Conservation (phyloP, 2,888 invertebrate genomes). For the Nematopogon swammerdamellus region DNA sequence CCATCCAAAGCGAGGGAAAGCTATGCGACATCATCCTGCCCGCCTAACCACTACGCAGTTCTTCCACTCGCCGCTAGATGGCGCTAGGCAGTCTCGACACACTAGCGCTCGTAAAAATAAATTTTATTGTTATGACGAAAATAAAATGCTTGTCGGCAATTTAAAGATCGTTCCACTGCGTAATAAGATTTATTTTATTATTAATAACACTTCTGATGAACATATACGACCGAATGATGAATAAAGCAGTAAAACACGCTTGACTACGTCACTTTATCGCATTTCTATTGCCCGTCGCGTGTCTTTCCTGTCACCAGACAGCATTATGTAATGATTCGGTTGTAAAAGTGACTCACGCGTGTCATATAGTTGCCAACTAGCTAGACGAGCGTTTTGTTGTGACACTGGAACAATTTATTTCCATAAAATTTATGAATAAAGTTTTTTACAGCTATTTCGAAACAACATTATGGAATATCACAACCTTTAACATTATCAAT, state of each 20-base stretch:
- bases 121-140: conserved; percentile 58
- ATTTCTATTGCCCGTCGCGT: conserved; percentile 43
- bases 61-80: conserved; percentile 29
- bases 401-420: too few relatives aligned
- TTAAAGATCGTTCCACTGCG: conserved; percentile 54
- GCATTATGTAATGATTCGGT: conserved; percentile 14
- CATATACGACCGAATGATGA: conserved; percentile 51
- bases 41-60: conserved; percentile 14
- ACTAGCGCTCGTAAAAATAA: conserved; percentile 46
- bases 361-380: neutral
- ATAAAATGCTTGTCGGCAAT: conserved; percentile 58
- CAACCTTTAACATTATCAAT: too few relatives aligned
- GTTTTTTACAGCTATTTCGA: too few relatives aligned
- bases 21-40: too few relatives aligned
- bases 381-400: too few relatives aligned
- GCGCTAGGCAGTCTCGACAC: conserved; percentile 26
- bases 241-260: conserved; percentile 48
- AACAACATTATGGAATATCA: too few relatives aligned
- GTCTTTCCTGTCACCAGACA: conserved; percentile 23
- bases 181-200: conserved; percentile 57
- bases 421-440: too few relatives aligned
- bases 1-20: too few relatives aligned
- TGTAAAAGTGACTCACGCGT: conserved; percentile 2
- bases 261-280: conserved; percentile 43
- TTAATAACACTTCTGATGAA: conserved; percentile 57